Evolutionary conservation across 1,140 invertebrate species (phyloP), one percentile per base, ranked within the genome.

Genomic region (Octopus sinensis): DNA sequence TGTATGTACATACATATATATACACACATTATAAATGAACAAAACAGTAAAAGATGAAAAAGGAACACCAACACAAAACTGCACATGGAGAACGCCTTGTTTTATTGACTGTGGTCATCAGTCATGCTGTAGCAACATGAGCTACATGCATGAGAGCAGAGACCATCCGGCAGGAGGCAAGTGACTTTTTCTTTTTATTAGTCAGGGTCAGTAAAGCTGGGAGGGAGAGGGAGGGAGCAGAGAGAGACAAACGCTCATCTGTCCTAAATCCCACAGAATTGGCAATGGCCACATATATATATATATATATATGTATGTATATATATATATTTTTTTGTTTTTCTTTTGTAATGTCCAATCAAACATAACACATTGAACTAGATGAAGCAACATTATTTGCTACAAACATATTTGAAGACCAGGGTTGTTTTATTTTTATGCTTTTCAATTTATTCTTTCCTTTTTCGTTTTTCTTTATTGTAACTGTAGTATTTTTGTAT

Each of bases 121-220:
- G 68, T 6, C 68, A 5, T 73, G 68, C 5, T n/a, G 56, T 62
- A 17, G 17, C 3, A 43, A 4, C 56, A 12, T 17, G 17, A 12
- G 30, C 23, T 23, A 23, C 23, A 17, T 62, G 17, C 56, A 12
- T 17, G 17, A 12, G 30, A 23, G 30, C 13, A 73, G 68, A 23
- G 9, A 73, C 68, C 68, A 73, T 73, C 68, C 68, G 68, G 68
- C 68, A 73, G 68, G 68, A 73, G 68, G 68, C 68, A 73, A 73
- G 68, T 73, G 68, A 73, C 68, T 73, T n/a, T 43, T 43, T 43
- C 30, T 43, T 43, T 43, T 43, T 43, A 43, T 43, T 73, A 17
- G 68, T 73, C 68, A 73, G 6, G 17, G 68, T 73, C 17, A 23
- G 68, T 73, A 17, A 17, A 13, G 68, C 30, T n/a, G 68, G 68